These are phyloP conservation scores for Phoxinus dragarum DNA, from an alignment of 2,797 vertebrate species.

Conservation along the genomic window DNA sequence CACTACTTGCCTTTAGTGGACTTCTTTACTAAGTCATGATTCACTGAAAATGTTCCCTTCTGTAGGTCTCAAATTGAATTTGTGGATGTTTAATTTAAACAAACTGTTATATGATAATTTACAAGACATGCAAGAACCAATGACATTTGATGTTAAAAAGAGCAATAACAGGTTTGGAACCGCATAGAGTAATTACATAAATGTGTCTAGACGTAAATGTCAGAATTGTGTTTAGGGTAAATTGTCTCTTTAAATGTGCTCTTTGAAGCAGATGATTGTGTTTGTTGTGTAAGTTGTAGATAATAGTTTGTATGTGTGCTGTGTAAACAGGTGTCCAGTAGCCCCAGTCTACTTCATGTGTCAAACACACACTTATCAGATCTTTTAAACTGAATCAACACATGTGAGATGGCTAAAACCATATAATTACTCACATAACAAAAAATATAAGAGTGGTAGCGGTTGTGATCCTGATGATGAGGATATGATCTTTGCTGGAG, in stretches of 20 bases:
- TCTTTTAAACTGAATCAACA: not conserved
- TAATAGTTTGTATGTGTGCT: slow-evolving; percentile 21
- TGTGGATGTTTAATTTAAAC: not conserved
- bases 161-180: not conserved
- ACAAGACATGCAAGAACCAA: not conserved
- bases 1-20: too few relatives aligned
- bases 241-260: not conserved
- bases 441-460: not conserved
- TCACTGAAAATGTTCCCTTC: not conserved
- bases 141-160: not conserved
- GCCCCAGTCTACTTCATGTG: slow-evolving; percentile 5
- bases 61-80: not conserved
- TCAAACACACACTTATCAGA: slow-evolving; percentile 10
- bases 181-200: not conserved
- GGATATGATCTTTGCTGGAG: not conserved
- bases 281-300: slow-evolving; percentile 10
- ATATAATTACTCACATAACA: not conserved
- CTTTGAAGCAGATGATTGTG: not conserved
- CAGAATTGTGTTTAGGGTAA: not conserved
- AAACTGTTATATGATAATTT: not conserved
- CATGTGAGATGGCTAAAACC: not conserved
- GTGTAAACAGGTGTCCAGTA: slow-evolving; percentile 31
- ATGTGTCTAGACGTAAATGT: too few relatives aligned
- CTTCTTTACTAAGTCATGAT: not conserved
- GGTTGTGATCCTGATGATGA: not conserved